These are phyloP conservation scores for Enoplosus armatus DNA, from an alignment of 2,797 vertebrate genomes.

Conservation along the genomic window DNA sequence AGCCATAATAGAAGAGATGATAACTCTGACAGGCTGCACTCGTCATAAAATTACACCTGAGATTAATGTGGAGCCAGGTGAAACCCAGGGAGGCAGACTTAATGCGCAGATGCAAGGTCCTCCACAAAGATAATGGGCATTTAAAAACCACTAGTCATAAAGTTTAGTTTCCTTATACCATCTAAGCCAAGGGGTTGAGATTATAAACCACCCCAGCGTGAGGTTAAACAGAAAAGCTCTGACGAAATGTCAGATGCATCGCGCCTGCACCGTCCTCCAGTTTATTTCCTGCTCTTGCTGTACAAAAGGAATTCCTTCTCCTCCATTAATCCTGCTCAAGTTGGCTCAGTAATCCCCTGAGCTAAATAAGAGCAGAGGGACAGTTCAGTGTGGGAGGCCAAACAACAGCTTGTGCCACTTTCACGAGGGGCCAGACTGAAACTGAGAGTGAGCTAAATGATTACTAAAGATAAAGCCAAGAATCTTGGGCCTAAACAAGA, in stretches of 20 bases:
- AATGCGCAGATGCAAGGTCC: neutral
- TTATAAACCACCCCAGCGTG: constrained; percentile 23
- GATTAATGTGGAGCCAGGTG: constrained; percentile 39
- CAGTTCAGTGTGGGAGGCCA: constrained; percentile 50
- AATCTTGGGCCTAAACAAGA: neutral
- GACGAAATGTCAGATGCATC: constrained; percentile 52
- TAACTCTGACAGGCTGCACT: constrained; percentile 26
- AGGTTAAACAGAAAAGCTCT: constrained; percentile 40
- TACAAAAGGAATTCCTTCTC: constrained; percentile 72
- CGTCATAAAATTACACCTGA: constrained; percentile 34
- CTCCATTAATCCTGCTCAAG: constrained; percentile 76
- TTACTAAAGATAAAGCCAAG: constrained; percentile 26
- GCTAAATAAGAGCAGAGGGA: constrained; percentile 67
- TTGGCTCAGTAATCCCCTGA: constrained; percentile 76
- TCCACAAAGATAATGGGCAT: neutral
- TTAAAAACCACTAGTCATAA: neutral
- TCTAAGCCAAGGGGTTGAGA: constrained; percentile 4
- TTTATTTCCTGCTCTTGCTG: constrained; percentile 60
- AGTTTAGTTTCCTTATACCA: constrained; percentile 22
- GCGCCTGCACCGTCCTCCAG: constrained; percentile 21
- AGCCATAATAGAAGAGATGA: constrained; percentile 6
- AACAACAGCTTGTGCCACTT: constrained; percentile 69
- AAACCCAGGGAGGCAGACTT: constrained; percentile 26
- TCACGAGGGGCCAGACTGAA: constrained; percentile 51
- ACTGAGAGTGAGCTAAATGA: constrained; percentile 53